Evolutionary conservation across 2,797 vertebrate species (phyloP).

Genomic region (Vultur gryphus): DNA sequence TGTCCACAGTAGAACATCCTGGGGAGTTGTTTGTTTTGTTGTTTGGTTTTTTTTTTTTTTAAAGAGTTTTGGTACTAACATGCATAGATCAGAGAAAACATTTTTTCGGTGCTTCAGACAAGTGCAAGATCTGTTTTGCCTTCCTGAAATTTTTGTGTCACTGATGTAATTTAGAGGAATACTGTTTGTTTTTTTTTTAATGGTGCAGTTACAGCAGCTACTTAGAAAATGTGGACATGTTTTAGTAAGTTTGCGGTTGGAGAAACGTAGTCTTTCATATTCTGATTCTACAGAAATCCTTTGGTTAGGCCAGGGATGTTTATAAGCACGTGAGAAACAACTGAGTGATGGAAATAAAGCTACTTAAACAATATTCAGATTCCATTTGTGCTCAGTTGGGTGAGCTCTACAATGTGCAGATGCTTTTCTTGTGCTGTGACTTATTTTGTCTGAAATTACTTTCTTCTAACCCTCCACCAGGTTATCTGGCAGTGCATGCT

Average conservation of each 20-base stretch:
- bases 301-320: background rate
- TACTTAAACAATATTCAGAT: background rate
- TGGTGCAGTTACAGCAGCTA: background rate
- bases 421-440: background rate
- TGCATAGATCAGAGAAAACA: background rate
- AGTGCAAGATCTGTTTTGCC: background rate
- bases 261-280: background rate
- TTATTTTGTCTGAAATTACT: background rate
- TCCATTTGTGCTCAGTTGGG: background rate
- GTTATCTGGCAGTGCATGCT: background rate
- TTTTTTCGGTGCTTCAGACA: background rate
- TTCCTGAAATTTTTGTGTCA: background rate
- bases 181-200: background rate
- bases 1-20: background rate
- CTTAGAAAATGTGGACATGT: background rate
- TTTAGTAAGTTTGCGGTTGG: background rate
- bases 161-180: background rate
- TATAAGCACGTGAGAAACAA: background rate
- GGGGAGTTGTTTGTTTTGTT: background rate
- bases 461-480: background rate
- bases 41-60: background rate
- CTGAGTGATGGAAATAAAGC: background rate
- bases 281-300: background rate
- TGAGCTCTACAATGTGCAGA: background rate
- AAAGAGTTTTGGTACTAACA: background rate